Evolutionary conservation across 1,140 invertebrate species (phyloP), one percentile per base, ranked within the genome.

Genomic region (Hyles vespertilio): DNA sequence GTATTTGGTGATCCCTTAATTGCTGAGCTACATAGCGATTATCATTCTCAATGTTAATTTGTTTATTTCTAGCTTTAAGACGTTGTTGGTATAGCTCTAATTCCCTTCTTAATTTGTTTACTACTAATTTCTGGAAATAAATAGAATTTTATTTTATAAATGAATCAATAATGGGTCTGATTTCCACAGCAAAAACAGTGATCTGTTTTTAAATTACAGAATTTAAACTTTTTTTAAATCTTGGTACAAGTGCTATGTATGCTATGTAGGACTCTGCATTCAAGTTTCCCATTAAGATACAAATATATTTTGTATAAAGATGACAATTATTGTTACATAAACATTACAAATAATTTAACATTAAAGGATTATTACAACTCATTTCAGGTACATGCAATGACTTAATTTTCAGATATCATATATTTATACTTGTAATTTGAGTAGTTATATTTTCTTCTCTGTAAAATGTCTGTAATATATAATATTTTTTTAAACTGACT

Each of bases 1-100:
- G 87, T 44, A 81, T 36, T 65, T 89, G 84, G 62, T 90, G 81
- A 56, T 89, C 89, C 59, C 81, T 69, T 40, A 90, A 61, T 62
- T 90, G 89, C 62, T 89, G 84, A 22, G 88, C 89, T n/a, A 90
- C 78, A 72, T 89, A 86, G 51, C 67, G 75, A 63, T 84, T 81
- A 50, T 90, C 89, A 77, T 82, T 81, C 58, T 90, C 89, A 46
- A 83, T 74, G 56, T 83, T 87, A 5, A 87, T 67, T 47, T 86
- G 78, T 61, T 86, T 89, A 59, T 89, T 89, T 36, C 75, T 76
- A 32, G 79, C 74, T 65, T 89, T 89, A 9, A 89, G 59, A 11
- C 79, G 74, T 50, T 89, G 84, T 61, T 89, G 88, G 59, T 90
- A 89, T 3, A 89, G 58, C 51, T 87, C 84, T 47, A 90, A 61